A percentile compares a stretch with the other conserved stretches of the same genome.
phyloP scores from a whole-genome alignment of 2,797 vertebrate species.

The Parambassis ranga region DNA sequence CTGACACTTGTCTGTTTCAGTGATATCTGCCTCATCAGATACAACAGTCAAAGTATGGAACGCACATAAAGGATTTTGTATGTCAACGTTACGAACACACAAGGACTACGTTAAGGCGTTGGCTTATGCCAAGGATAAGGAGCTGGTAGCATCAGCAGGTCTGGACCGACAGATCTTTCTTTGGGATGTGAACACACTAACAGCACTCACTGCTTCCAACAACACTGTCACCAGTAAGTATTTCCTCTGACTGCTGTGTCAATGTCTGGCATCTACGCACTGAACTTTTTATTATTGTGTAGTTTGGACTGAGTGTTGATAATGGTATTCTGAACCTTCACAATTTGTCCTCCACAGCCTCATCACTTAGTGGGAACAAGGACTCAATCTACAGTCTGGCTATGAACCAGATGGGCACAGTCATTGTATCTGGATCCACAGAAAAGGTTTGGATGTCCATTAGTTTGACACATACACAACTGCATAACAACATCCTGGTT shows the following conservation, averaged over 20 bases:
- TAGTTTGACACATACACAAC: neutral
- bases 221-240: constrained; percentile 99
- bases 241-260: neutral
- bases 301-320: neutral
- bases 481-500: neutral
- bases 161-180: constrained; percentile 99
- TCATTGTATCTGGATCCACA: constrained; percentile 98
- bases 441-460: constrained; percentile 85
- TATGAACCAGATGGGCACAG: constrained; percentile 99
- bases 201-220: constrained; percentile 98
- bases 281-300: neutral
- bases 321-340: neutral
- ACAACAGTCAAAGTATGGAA: constrained; percentile 99
- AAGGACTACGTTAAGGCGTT: constrained; percentile 99
- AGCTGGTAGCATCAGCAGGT: constrained; percentile 96
- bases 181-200: constrained; percentile 99
- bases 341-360: constrained; percentile 80
- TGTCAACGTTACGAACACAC: constrained; percentile 98
- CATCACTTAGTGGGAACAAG: constrained; percentile 98
- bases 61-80: constrained; percentile 98
- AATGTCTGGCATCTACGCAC: rapidly evolving
- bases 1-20: constrained; percentile 67
- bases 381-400: constrained; percentile 99
- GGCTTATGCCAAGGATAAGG: constrained; percentile 98
- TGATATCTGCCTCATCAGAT: constrained; percentile 98